These are phyloP conservation scores for Galaxea fascicularis DNA, from an alignment of 92 coral and sea anemone genomes.

Conservation along the genomic window DNA sequence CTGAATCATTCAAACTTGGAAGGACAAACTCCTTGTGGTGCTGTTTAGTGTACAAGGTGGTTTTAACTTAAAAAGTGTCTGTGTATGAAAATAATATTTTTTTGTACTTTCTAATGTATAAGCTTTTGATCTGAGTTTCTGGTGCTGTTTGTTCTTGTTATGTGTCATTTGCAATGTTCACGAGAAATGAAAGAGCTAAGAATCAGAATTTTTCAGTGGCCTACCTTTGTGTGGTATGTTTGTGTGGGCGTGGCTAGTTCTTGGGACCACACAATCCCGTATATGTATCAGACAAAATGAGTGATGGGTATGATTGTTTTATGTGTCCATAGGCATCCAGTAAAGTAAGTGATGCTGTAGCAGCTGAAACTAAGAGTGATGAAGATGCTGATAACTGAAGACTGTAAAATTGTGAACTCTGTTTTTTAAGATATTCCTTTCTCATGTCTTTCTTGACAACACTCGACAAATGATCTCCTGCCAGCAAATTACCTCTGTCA, in stretches of 20 bases:
- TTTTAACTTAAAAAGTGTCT: too few relatives aligned
- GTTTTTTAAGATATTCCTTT: not conserved
- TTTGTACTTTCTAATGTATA: too few relatives aligned
- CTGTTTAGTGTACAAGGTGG: too few relatives aligned
- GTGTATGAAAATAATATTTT: too few relatives aligned
- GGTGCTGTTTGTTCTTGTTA: too few relatives aligned
- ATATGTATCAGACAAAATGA: not conserved
- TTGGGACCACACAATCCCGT: not conserved
- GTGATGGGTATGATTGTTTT: not conserved
- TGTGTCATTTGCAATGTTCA: too few relatives aligned
- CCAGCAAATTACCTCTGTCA: not conserved
- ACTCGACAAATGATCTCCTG: not conserved
- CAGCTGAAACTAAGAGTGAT: conserved; percentile 15
- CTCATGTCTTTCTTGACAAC: not conserved
- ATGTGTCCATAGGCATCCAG: conserved; percentile 15
- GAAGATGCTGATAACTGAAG: not conserved
- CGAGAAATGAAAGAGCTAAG: too few relatives aligned
- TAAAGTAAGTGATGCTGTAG: conserved; percentile 37
- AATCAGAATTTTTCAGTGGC: too few relatives aligned
- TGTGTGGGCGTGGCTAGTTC: not conserved
- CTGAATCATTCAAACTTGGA: too few relatives aligned
- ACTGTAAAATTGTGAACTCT: not conserved
- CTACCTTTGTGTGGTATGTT: too few relatives aligned
- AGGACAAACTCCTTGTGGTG: too few relatives aligned
- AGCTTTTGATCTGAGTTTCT: too few relatives aligned